Evolutionary conservation across 2,888 invertebrate genomes (phyloP), one percentile per base, ranked within the genome.

Genomic region (Idaea straminata): DNA sequence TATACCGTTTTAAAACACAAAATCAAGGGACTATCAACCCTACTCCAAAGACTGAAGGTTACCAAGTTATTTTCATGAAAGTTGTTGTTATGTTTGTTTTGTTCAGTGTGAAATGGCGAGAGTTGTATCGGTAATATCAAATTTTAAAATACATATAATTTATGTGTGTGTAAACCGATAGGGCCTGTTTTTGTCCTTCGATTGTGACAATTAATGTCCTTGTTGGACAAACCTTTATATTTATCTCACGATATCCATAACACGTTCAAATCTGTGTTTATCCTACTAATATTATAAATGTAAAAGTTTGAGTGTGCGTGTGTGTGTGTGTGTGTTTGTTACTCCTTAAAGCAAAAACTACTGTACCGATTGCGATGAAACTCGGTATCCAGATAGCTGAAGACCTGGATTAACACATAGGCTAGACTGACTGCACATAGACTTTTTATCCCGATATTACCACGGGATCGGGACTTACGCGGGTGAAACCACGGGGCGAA

Each of bases 131-230:
- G 47, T 10, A 13, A 13, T 47, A 88, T 87, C 86, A 82, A 85
- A 86, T 83, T 81, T 82, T 77, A 80, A 80, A 80, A 75, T 85
- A 84, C 86, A 85, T 85, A 77, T 82, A 83, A 84, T 83, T 84
- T 86, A 84, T 84, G 47, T 74, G 77, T 71, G 73, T 72, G 84
- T 83, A 86, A 87, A 79, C 74, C 71, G 82, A 87, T 86, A 85
- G 13, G 13, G 16, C 5, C 63, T 65, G 58, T 61, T 13, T 38
- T 25, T 57, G 60, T 38, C 13, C 13, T 47, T 47, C 47, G 47
- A 47, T 47, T 10, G 70, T 70, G 70, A 69, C 68, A 47, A 69
- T 62, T 65, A 35, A 58, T 25, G 35, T 57, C 35, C 62, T 36
- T 61, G 65, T 62, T 62, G 16, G 57, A 60, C 62, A 35, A 47